A percentile compares a stretch with the other conserved stretches of the same genome.
These are phyloP conservation scores for Amphiprion clarkii DNA, from an alignment of 2,797 vertebrate genomes.

Conservation along the genomic window DNA sequence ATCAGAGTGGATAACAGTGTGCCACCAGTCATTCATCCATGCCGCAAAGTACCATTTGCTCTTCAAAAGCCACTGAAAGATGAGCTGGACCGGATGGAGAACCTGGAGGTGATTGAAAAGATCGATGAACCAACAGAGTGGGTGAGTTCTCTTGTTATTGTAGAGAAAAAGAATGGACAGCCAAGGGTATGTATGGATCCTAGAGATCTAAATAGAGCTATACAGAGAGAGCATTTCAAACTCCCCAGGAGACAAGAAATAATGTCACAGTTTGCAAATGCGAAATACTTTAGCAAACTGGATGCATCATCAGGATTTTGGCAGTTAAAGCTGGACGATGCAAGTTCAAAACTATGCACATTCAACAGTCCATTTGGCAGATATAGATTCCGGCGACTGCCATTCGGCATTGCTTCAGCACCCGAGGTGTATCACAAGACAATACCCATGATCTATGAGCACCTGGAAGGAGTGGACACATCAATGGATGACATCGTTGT, in stretches of 20 bases:
- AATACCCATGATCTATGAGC: slow-evolving; percentile 32
- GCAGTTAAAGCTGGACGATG: not conserved
- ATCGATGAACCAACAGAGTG: too few relatives aligned
- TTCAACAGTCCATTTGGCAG: slow-evolving; percentile 21
- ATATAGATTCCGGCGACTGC: not conserved
- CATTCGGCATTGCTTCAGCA: slow-evolving; percentile 8
- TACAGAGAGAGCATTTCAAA: too few relatives aligned
- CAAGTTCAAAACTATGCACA: slow-evolving; percentile 12
- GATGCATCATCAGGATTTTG: slow-evolving; percentile 19
- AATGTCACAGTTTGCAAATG: not conserved
- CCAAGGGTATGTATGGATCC: too few relatives aligned
- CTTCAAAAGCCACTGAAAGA: slow-evolving; percentile 5
- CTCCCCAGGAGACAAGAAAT: too few relatives aligned
- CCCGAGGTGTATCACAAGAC: slow-evolving; percentile 24
- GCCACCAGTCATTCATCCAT: not conserved
- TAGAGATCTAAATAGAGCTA: too few relatives aligned
- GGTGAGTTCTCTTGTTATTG: too few relatives aligned
- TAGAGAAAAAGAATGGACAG: too few relatives aligned
- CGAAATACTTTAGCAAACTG: not conserved
- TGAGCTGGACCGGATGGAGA: slow-evolving; percentile 12
- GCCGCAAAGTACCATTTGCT: slow-evolving; percentile 4
- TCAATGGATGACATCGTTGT: slow-evolving; percentile 27
- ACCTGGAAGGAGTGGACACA: slow-evolving; percentile 15
- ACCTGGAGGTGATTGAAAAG: not conserved
- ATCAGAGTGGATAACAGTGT: not conserved